phyloP scores from a whole-genome alignment of 1,140 invertebrate genomes.

The Drosophila sucinea region DNA sequence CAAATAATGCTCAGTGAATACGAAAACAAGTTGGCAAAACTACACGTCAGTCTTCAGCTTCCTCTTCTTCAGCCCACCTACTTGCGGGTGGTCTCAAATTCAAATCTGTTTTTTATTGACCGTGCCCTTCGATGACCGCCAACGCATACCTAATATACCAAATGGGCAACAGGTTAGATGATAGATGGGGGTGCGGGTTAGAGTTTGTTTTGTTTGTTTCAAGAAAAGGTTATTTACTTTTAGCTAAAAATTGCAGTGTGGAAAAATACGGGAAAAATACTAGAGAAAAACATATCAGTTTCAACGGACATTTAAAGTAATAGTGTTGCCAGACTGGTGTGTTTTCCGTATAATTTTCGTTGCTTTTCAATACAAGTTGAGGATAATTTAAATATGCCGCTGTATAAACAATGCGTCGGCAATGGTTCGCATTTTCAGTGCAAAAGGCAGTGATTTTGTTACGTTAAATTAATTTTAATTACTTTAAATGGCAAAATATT shows the following conservation, averaged over 20 bases:
- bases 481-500: too few relatives aligned
- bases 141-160: not conserved
- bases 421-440: too few relatives aligned
- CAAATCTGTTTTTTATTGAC: not conserved
- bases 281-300: not conserved
- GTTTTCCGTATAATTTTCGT: not conserved
- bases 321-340: not conserved
- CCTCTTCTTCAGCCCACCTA: not conserved
- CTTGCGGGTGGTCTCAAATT: not conserved
- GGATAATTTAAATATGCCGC: too few relatives aligned
- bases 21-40: not conserved
- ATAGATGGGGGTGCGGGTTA: not conserved
- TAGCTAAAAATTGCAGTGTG: not conserved
- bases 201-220: not conserved
- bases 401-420: too few relatives aligned
- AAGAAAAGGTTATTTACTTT: not conserved
- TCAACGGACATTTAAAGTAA: not conserved
- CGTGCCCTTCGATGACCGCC: conserved; percentile 2
- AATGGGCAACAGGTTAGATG: not conserved
- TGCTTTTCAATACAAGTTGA: not conserved
- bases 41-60: conserved; percentile 1
- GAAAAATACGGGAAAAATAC: not conserved
- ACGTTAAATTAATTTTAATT: too few relatives aligned
- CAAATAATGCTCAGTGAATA: not conserved
- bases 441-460: too few relatives aligned